Evolutionary conservation across 2,888 invertebrate species (phyloP).

Genomic region (Ferdinandea cuprea): DNA sequence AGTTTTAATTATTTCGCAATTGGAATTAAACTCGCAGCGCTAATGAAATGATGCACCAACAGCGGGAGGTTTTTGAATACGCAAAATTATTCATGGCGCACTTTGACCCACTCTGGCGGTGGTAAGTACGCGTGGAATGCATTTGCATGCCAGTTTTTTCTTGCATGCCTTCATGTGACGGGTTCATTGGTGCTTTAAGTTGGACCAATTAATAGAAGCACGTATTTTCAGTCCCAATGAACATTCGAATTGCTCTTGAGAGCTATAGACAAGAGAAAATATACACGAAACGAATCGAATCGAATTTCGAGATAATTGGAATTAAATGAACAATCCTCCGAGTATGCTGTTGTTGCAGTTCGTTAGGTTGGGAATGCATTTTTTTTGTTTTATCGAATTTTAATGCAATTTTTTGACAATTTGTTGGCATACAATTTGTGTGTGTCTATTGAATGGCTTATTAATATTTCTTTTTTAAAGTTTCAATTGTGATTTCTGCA

Average conservation of each 20-base stretch:
- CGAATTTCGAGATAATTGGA: conserved; percentile 64
- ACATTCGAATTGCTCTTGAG: conserved; percentile 36
- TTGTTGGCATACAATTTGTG: neutral
- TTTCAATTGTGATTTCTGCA: no score
- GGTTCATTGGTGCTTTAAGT: conserved; percentile 60
- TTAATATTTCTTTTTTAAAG: neutral
- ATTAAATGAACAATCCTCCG: conserved; percentile 65
- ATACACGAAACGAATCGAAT: conserved; percentile 27
- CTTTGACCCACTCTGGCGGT: conserved; percentile 18
- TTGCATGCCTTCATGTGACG: conserved; percentile 7
- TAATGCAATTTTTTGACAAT: conserved; percentile 28
- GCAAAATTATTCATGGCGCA: conserved; percentile 63
- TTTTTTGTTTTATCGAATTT: neutral
- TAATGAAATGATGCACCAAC: conserved; percentile 67
- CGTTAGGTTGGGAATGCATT: conserved; percentile 57
- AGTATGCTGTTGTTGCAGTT: conserved; percentile 46
- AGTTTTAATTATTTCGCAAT: conserved; percentile 72
- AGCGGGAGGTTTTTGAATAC: neutral
- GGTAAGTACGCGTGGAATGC: no score
- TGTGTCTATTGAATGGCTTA: neutral
- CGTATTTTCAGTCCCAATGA: conserved; percentile 38
- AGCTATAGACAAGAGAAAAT: conserved; percentile 1
- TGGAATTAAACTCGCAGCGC: conserved; percentile 66
- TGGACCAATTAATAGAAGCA: conserved; percentile 69
- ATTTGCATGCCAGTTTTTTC: neutral